Evolutionary conservation across 1,140 invertebrate species (phyloP).

Genomic region (Radopholus similis): DNA sequence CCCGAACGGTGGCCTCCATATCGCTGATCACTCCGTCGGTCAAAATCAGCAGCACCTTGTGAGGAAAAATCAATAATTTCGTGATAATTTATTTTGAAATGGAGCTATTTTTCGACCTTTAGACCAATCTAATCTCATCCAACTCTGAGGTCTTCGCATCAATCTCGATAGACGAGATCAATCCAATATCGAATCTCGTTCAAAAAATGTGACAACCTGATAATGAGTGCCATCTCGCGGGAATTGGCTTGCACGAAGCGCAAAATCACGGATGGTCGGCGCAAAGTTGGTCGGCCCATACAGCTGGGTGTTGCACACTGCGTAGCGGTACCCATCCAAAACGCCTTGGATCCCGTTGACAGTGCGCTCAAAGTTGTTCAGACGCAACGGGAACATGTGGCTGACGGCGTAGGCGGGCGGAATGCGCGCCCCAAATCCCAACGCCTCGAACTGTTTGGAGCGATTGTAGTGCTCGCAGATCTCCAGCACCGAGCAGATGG

Average conservation of each 20-base stretch:
- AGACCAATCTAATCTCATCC: no score
- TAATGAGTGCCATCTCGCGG: conserved; percentile 61
- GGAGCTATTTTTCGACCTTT: conserved; percentile 57
- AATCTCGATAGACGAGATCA: no score
- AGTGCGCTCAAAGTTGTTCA: conserved; percentile 62
- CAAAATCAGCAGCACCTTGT: conserved; percentile 66
- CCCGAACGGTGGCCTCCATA: conserved; percentile 67
- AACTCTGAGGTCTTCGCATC: no score
- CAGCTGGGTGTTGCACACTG: conserved; percentile 65
- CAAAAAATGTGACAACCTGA: no score
- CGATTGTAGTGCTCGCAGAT: conserved; percentile 70
- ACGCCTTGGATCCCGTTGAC: conserved; percentile 63
- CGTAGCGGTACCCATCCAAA: conserved; percentile 60
- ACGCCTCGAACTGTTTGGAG: conserved; percentile 50
- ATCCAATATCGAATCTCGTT: no score
- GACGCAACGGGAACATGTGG: conserved; percentile 42
- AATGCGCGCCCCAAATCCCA: conserved; percentile 52
- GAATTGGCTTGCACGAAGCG: conserved; percentile 59
- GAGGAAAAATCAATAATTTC: neutral
- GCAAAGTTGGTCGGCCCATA: conserved; percentile 71
- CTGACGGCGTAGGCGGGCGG: conserved; percentile 30
- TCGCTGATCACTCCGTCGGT: conserved; percentile 72
- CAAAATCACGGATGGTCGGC: conserved; percentile 67
- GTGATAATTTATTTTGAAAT: neutral
- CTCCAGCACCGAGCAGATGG: conserved; percentile 42